Base-by-base conservation (phyloP, 1,140 invertebrate genomes). In the Zaprionus capensis region DNA sequence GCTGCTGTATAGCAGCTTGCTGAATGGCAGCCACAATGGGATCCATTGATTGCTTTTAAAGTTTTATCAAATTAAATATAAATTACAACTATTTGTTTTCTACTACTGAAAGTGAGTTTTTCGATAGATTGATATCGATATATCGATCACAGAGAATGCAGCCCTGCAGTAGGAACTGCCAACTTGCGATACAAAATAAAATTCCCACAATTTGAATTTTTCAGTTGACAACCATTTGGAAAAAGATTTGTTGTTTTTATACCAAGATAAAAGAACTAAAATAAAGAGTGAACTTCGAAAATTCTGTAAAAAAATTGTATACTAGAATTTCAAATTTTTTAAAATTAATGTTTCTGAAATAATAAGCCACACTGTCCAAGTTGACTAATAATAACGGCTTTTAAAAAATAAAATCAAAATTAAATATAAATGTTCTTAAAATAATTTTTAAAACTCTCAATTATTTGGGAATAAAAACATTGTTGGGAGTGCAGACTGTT, bases 401-500 rank as follows among this genome's bases (percentile, higher is more conserved):
- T 11, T 9, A 9, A 34, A 34, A 34, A 31, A 7, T 7, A 31
- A 9, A 34, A 34, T 34, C 9, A 9, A 11, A 34, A 34, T 11
- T 34, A 3, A 11, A 34, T 11, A 2, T 4, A 34, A 11, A 34
- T 34, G 0, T 0, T 34, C 31, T 34, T 34, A 9, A 2, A 9
- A 11, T 34, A 34, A 34, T 3, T 34, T 11, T 34, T 34, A 11
- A 34, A 34, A 11, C 31, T 0, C 11, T 34, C 9, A 34, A 34
- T 46, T 46, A 46, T 46, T 5, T 7, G 5, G 5, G 26, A 5
- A 46, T 46, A 24, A 17, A n/a, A 17, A 17, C 28, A 22, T 28
- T 63, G 73, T 64, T 64, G 72, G 61, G 75, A 58, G 66, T 69
- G 44, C 46, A 64, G 69, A 74, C 49, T 75, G 62, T 66, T 79